These are phyloP conservation scores for Camarhynchus parvulus DNA, from an alignment of 2,113 vertebrate genomes.

Conservation along the genomic window DNA sequence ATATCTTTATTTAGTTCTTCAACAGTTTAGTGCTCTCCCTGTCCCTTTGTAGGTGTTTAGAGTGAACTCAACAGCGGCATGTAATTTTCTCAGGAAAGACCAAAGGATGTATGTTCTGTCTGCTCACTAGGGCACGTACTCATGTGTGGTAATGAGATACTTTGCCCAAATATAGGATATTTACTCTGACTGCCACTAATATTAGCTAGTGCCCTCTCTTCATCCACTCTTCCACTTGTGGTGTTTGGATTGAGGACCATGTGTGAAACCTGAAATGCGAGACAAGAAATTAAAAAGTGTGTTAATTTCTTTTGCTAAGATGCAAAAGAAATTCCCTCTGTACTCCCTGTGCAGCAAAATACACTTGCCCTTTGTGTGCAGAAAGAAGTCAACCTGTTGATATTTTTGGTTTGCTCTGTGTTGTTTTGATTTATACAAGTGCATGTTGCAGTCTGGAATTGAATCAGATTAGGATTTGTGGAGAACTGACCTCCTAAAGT, in stretches of 20 bases:
- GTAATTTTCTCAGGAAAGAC: not conserved
- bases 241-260: not conserved
- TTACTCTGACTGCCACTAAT: not conserved
- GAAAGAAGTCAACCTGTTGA: not conserved
- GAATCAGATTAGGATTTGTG: not conserved
- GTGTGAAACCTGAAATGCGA: not conserved
- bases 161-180: not conserved
- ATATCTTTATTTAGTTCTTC: not conserved
- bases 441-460: not conserved
- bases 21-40: not conserved
- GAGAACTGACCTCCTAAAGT: not conserved
- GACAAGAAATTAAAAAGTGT: not conserved
- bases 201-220: not conserved
- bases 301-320: not conserved
- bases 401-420: not conserved
- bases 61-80: not conserved
- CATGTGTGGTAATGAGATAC: not conserved
- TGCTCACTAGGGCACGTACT: not conserved
- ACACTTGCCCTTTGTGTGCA: not conserved
- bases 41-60: not conserved
- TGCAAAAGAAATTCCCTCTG: not conserved
- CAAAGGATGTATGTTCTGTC: not conserved
- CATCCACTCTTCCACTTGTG: not conserved
- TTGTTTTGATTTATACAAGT: not conserved
- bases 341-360: not conserved